These are phyloP conservation scores for Zhengitettix transpicula DNA, from an alignment of 2,888 invertebrate genomes.

Conservation along the genomic window DNA sequence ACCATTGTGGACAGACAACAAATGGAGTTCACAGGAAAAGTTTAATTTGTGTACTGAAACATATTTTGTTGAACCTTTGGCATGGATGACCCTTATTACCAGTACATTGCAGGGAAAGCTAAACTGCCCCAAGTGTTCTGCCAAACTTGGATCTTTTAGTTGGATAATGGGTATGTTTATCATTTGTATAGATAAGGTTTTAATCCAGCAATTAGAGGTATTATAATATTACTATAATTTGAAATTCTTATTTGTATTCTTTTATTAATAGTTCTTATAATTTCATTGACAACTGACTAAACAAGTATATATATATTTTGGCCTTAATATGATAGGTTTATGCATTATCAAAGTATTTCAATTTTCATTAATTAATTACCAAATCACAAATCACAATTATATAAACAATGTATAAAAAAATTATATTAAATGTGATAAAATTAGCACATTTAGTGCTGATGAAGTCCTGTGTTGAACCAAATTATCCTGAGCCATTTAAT, in stretches of 20 bases:
- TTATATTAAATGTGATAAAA: too few relatives aligned
- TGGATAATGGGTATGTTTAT: constrained; percentile 61
- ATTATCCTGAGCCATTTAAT: too few relatives aligned
- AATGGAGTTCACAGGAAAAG: constrained; percentile 15
- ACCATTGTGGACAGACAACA: constrained; percentile 31
- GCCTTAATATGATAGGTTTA: too few relatives aligned
- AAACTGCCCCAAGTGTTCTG: constrained; percentile 67
- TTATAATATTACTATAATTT: neutral
- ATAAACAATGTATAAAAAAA: too few relatives aligned
- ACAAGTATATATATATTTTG: neutral
- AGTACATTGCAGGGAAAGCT: constrained; percentile 64
- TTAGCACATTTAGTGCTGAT: too few relatives aligned
- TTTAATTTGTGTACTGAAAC: constrained; percentile 44
- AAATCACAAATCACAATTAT: too few relatives aligned
- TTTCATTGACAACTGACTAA: neutral
- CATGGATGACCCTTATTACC: constrained; percentile 68
- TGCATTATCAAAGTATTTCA: too few relatives aligned
- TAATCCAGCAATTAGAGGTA: neutral
- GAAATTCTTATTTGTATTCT: neutral
- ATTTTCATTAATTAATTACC: too few relatives aligned
- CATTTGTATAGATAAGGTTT: neutral
- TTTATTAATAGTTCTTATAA: neutral
- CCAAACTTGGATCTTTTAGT: constrained; percentile 77
- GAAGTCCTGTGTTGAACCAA: too few relatives aligned
- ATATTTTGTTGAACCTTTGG: constrained; percentile 75